Percentiles rank a stretch among this genome's conserved stretches.
Evolutionary conservation across 2,888 invertebrate species (phyloP).

Genomic region (Microchrysa polita): DNA sequence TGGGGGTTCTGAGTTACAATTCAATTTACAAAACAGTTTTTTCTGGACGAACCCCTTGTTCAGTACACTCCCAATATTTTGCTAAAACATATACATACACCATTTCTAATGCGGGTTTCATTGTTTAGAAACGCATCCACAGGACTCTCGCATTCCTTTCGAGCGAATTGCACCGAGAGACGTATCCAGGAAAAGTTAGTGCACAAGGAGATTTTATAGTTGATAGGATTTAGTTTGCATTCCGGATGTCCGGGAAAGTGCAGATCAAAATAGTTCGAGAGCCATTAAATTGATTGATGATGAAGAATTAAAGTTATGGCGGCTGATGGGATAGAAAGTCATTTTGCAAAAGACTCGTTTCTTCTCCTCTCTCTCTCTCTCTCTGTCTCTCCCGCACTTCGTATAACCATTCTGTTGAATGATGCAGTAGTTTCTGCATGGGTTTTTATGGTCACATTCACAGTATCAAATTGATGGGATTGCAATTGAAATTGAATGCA

Average conservation of each 20-base stretch:
- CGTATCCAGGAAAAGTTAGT: not conserved
- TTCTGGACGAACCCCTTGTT: no score
- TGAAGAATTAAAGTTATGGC: constrained; percentile 31
- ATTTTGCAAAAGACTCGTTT: constrained; percentile 6
- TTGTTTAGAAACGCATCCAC: constrained; percentile 1
- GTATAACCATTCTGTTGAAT: not conserved
- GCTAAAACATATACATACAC: no score
- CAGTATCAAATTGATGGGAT: no score
- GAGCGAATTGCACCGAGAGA: not conserved
- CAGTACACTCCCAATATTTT: no score
- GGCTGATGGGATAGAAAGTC: constrained; percentile 18
- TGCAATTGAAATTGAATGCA: no score
- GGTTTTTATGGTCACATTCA: no score
- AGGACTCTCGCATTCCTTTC: not conserved
- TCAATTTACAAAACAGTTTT: no score
- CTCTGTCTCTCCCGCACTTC: no score
- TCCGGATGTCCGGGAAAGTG: constrained; percentile 36
- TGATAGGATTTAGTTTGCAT: constrained; percentile 41
- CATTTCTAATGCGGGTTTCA: not conserved
- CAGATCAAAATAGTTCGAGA: constrained; percentile 36
- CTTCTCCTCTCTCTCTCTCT: no score
- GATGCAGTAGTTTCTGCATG: not conserved
- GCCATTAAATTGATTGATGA: constrained; percentile 41
- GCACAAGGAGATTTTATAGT: constrained; percentile 25
- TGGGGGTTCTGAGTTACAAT: no score